These are phyloP conservation scores for Phaenicophaeus curvirostris DNA, from an alignment of 2,797 vertebrate genomes.

Conservation along the genomic window DNA sequence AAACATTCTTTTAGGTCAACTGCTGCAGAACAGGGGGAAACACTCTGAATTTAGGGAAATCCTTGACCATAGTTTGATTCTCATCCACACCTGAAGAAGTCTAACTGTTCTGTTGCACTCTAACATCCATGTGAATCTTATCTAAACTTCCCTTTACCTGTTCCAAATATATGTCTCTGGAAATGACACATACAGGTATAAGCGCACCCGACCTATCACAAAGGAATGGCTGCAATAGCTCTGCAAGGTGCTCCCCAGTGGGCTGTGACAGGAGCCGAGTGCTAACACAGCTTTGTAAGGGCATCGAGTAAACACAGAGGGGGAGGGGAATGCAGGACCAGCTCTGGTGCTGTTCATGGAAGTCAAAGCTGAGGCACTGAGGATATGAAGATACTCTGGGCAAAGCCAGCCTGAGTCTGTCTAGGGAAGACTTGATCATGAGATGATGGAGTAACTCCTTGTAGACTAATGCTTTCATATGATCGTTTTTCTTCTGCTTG, in stretches of 20 bases:
- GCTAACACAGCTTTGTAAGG: neutral
- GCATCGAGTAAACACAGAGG: accelerated
- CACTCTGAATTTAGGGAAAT: neutral
- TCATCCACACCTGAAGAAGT: neutral
- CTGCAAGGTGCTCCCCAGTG: neutral
- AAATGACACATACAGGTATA: neutral
- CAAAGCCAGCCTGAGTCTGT: neutral
- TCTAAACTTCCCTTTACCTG: neutral
- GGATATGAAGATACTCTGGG: neutral
- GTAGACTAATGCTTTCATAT: neutral
- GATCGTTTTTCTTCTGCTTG: neutral
- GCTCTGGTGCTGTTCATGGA: neutral
- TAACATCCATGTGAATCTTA: neutral
- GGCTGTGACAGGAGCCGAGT: neutral
- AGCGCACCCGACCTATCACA: neutral
- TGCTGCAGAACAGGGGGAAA: neutral
- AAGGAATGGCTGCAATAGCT: neutral
- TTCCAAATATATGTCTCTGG: neutral
- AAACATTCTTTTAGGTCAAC: neutral
- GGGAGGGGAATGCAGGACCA: neutral
- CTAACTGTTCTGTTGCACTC: neutral
- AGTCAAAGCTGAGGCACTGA: neutral
- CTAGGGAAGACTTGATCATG: neutral
- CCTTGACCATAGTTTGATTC: accelerated
- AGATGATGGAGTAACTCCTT: neutral